phyloP scores from a whole-genome alignment of 2,888 invertebrate genomes.

The Melanargia galathea region DNA sequence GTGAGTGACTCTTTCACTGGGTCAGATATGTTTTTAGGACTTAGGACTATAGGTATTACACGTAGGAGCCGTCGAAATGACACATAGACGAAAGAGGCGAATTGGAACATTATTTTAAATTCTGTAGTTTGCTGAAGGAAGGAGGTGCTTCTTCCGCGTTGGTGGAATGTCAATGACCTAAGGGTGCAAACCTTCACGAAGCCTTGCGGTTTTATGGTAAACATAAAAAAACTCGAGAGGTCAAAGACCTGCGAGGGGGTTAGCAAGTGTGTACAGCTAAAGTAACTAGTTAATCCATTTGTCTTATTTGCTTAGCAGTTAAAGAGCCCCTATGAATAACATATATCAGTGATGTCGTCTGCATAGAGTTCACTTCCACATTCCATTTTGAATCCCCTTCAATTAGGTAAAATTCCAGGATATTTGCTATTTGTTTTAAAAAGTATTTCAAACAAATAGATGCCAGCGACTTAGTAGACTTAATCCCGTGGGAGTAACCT shows the following conservation, averaged over 20 bases:
- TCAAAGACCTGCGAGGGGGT: constrained; percentile 18
- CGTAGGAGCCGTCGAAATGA: too few relatives aligned
- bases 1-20: too few relatives aligned
- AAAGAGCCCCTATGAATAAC: constrained; percentile 17
- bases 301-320: constrained; percentile 13
- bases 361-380: background rate
- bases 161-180: constrained; percentile 6
- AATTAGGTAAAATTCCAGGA: background rate
- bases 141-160: background rate
- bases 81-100: too few relatives aligned
- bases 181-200: constrained; percentile 12
- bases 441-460: too few relatives aligned
- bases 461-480: too few relatives aligned
- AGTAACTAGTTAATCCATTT: constrained; percentile 17
- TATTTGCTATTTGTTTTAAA: background rate
- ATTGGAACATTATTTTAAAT: background rate
- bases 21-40: too few relatives aligned
- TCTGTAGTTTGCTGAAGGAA: background rate
- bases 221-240: constrained; percentile 11
- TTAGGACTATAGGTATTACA: too few relatives aligned
- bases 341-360: background rate
- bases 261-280: constrained; percentile 21
- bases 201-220: constrained; percentile 13
- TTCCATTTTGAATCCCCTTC: background rate
- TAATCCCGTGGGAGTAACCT: too few relatives aligned